These are phyloP conservation scores for Mastomys coucha DNA, from an alignment of 2,113 vertebrate species.

Conservation along the genomic window DNA sequence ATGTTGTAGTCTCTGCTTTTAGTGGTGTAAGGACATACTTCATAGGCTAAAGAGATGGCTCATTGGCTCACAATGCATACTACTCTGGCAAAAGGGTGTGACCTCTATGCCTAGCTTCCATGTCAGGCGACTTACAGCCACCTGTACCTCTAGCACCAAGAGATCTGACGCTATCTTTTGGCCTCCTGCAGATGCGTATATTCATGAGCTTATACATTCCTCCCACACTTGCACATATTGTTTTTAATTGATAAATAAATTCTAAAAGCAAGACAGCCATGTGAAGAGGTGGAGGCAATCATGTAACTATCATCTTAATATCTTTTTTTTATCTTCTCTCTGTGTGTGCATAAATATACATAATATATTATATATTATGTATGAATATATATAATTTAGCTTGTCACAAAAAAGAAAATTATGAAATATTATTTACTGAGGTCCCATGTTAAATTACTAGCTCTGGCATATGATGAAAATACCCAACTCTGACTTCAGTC, in stretches of 20 bases:
- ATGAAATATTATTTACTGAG: not conserved
- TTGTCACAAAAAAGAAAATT: not conserved
- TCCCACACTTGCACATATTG: no score
- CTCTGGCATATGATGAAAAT: not conserved
- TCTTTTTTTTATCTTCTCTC: not conserved
- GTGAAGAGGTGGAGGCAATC: not conserved
- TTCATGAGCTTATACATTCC: not conserved
- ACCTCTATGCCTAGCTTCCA: not conserved
- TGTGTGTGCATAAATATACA: not conserved
- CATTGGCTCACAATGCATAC: not conserved
- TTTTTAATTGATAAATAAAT: not conserved
- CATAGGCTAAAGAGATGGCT: not conserved
- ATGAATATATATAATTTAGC: not conserved
- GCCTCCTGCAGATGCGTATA: not conserved
- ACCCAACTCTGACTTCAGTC: not conserved
- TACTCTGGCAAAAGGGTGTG: not conserved
- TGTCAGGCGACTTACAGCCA: no score
- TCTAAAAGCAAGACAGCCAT: not conserved
- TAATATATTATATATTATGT: not conserved
- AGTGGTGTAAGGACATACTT: not conserved
- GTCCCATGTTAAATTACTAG: not conserved
- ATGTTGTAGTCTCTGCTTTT: not conserved
- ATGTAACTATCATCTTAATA: not conserved
- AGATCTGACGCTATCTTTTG: not conserved
- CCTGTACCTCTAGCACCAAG: no score